Base-by-base conservation (phyloP, 2,113 vertebrate genomes). In the Cichladusa arquata region DNA sequence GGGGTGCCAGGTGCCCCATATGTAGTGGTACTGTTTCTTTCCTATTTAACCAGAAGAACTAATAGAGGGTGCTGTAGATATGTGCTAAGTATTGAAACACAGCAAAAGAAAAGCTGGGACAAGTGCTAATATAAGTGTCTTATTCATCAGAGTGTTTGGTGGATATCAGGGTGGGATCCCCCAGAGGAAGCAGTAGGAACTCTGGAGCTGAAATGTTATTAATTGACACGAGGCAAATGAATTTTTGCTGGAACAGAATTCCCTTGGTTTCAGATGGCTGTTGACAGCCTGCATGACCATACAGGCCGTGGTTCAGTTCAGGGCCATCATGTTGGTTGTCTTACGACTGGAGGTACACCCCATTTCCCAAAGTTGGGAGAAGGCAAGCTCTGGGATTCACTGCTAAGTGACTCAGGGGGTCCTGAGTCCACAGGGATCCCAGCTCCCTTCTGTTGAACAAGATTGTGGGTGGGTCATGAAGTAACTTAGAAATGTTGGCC, bases 401-500 rank as follows among this genome's bases (percentile, higher is more conserved):
- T 81, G 48, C 26, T 34, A 4, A 19, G 23, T 36, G 8, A 65
- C 9, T 9, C 7, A 23, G 58, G 9, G 45, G 69, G 20, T 34
- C 48, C 44, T 8, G 44, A 76, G 23, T 67, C 23, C 18, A 20
- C 5, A 45, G 23, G 18, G 7, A 72, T 79, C 38, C 34, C 36
- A 38, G 12, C 20, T 67, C 5, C 79, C 20, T 71, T 88, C 25
- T 58, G 20, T 22, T 71, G 34, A 24, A 50, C 29, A 60, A 47
- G 40, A 34, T 7, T 26, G 9, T 31, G 24, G 17, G 14, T 51
- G 16, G 5, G 5, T 74, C 19, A 17, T 73, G 13, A 51, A 53
- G 40, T n/a, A n/a, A 70, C n/a, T 53, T 74, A 12, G 12, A 64
- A 34, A 33, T 29, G 13, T 36, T 0, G 0, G 8, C 3, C 0